Evolutionary conservation across 2,888 invertebrate species (phyloP), one percentile per base, ranked within the genome.

Genomic region (Dioctria rufipes): DNA sequence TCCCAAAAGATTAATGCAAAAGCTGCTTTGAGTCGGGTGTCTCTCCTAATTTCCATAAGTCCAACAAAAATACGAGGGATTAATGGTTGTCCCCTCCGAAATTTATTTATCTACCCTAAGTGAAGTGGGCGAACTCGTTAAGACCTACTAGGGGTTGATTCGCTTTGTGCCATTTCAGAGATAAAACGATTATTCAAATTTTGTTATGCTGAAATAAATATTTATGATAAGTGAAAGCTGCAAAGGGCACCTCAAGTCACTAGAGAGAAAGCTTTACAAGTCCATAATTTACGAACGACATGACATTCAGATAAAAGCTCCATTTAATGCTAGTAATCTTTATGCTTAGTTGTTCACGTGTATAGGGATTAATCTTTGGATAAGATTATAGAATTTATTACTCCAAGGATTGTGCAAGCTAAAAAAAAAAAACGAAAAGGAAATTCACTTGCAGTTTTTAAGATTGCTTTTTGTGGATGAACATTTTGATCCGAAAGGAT

Each of bases 161-260:
- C 77, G 63, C 77, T 77, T 77, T 77, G 77, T 77, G 63, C 77
- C 63, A 77, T 77, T 63, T 61, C 63, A 63, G 46, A 77, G 77
- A 77, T 77, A 77, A 77, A 77, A 63, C 77, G 63, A 77, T 77
- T 77, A 77, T 77, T 77, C 77, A 77, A 77, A 77, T 77, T 77
- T 49, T 46, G 77, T 63, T 77, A 63, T 77, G 77, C 77, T 46
- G 77, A 63, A 63, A 77, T 77, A 77, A 77, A 77, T 77, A 77
- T 77, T 77, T 77, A 77, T 77, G 77, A 77, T 77, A 77, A 77
- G 77, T 77, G 77, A 77, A 63, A 63, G 77, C 63, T 77, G 77
- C 40, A 49, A 77, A 77, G 49, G 63, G 61, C 63, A 77, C 51
- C 66, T 43, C 77, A 2, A 3, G 39, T n/a, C 61, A 37, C 39